Evolutionary conservation across 2,888 invertebrate species (phyloP), one percentile per base, ranked within the genome.

Genomic region (Lingula anatina): DNA sequence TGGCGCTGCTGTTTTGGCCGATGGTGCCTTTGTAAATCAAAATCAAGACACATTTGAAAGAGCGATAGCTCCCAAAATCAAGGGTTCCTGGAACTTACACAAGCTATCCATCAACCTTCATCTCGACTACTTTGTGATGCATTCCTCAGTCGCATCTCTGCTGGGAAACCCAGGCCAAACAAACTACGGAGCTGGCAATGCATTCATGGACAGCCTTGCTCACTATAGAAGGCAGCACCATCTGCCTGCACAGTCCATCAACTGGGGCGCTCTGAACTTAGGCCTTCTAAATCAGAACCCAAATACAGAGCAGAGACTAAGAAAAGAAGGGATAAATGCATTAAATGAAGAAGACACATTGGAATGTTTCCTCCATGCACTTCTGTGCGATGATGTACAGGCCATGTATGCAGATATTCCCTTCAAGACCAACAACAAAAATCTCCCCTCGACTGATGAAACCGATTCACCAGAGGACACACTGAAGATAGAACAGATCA

Each of bases 171-270:
- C 57, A 2, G 66, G 66, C 0, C 66, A 68, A 41, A 48, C 59
- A 7, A 64, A 59, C 47, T 65, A 68, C 49, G 65, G 63, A 3
- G 64, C 65, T 12, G 66, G 56, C n/a, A 66, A 66, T 42, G 54
- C 60, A 5, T 68, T 68, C 42, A 51, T 61, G 47, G 68, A 68
- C 45, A 48, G 60, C 1, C 45, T 68, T 18, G 62, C 61, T 3
- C 53, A 56, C 38, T 63, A 59, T 48, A 55, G 68, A 9, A 49
- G 59, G 20, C 35, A 44, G 12, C 39, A 50, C 18, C 60, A 60
- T 4, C 48, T 62, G 2, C 36, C 60, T 1, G 66, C 55, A 2
- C 63, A 64, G 51, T 51, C 53, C 25, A 64, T 68, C 15, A 64
- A 64, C 44, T 66, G 66, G 66, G 60, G 63, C 12, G 50, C 61